phyloP scores from a whole-genome alignment of 2,113 vertebrate genomes.

The Conger conger region DNA sequence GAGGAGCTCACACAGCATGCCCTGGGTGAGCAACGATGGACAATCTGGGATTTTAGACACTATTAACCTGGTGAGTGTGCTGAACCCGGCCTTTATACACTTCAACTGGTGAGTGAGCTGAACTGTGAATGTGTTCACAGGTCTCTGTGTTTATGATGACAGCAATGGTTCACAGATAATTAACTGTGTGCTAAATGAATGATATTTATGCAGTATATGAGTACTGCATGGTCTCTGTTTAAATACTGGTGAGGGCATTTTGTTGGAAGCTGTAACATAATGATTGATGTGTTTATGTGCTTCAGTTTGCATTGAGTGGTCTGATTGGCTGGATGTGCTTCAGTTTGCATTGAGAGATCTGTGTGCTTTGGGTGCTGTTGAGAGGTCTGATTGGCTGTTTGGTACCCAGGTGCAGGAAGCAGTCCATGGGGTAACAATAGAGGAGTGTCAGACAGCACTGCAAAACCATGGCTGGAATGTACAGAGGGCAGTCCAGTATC shows the following conservation, averaged over 20 bases:
- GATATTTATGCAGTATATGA: not conserved
- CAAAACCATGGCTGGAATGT: conserved; percentile 83
- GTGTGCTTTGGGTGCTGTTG: not conserved
- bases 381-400: conserved; percentile 11
- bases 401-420: conserved; percentile 82
- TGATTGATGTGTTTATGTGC: not conserved
- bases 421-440: conserved; percentile 91
- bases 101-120: not conserved
- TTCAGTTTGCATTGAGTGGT: too few species aligned
- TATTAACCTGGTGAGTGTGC: conserved; percentile 73
- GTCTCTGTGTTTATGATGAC: not conserved
- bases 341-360: too few species aligned
- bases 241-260: not conserved
- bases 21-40: conserved; percentile 57
- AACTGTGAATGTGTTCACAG: not conserved
- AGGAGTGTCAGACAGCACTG: conserved; percentile 87
- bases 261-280: not conserved
- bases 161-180: not conserved
- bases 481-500: conserved; percentile 79
- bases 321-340: too few species aligned
- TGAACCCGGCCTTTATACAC: not conserved
- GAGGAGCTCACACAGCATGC: conserved; percentile 56
- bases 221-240: not conserved
- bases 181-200: not conserved
- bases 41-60: conserved; percentile 57